Conservation (phyloP, 1,140 invertebrate genomes). For the Drosophila punjabiensis region DNA sequence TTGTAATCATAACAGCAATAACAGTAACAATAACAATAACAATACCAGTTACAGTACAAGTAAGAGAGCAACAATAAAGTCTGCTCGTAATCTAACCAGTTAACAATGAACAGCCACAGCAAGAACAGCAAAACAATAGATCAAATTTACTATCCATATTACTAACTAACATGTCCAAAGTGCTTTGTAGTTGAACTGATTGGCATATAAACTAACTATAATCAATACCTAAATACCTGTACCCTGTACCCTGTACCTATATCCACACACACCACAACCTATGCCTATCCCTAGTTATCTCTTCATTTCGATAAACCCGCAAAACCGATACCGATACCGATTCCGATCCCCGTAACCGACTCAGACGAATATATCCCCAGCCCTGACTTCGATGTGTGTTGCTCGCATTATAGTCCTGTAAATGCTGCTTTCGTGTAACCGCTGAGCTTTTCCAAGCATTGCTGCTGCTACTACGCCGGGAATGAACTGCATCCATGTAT, state of each 20-base stretch:
- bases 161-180: constrained; percentile 53
- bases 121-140: constrained; percentile 44
- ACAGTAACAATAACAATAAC: constrained; percentile 51
- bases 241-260: background rate
- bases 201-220: constrained; percentile 61
- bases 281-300: constrained; percentile 26
- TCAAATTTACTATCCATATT: constrained; percentile 43
- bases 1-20: constrained; percentile 73
- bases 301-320: constrained; percentile 11
- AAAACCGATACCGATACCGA: background rate
- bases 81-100: constrained; percentile 48
- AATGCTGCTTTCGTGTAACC: constrained; percentile 43
- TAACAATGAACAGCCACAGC: constrained; percentile 30
- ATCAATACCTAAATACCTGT: constrained; percentile 22
- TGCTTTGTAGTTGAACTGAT: constrained; percentile 76
- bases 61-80: constrained; percentile 33
- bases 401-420: constrained; percentile 13
- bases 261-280: too few relatives aligned
- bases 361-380: background rate
- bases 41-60: constrained; percentile 43
- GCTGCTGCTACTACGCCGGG: constrained; percentile 1
- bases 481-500: constrained; percentile 39
- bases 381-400: constrained; percentile 15
- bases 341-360: background rate
- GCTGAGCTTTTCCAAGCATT: constrained; percentile 23